Conservation (phyloP, 2,888 invertebrate species). For the Tortricodes alternella region DNA sequence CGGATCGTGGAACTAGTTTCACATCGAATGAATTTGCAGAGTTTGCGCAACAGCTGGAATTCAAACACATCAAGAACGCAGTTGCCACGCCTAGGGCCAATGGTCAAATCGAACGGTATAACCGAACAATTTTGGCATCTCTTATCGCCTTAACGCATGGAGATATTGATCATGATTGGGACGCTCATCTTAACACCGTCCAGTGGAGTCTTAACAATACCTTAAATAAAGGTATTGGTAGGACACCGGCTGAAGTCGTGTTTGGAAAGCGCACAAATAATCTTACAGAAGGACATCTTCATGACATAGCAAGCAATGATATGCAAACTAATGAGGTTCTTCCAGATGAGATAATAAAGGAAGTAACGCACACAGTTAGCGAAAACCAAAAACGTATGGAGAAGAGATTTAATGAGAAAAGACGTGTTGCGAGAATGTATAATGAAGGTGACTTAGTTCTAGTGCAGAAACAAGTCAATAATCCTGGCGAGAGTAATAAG, state of each 20-base stretch:
- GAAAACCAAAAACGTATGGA: neutral
- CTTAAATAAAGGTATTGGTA: too few species aligned
- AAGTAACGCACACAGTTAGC: neutral
- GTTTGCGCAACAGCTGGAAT: neutral
- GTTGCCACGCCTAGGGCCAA: constrained; percentile 32
- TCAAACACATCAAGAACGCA: constrained; percentile 33
- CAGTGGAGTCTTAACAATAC: constrained; percentile 8
- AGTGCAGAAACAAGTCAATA: constrained; percentile 1
- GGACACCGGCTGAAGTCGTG: constrained; percentile 16
- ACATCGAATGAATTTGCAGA: constrained; percentile 18
- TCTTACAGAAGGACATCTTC: neutral
- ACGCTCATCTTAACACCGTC: constrained; percentile 6
- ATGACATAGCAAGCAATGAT: neutral
- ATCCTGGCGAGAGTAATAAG: neutral
- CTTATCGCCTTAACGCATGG: constrained; percentile 9
- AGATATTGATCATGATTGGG: constrained; percentile 8
- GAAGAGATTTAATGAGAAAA: neutral
- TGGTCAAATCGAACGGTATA: constrained; percentile 30
- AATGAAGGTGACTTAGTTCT: neutral
- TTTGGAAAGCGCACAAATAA: constrained; percentile 10
- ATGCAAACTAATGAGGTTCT: neutral
- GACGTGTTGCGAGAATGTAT: neutral
- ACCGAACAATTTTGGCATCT: constrained; percentile 29
- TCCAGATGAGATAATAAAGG: neutral
- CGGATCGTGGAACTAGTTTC: constrained; percentile 27